Percentiles rank a stretch among this genome's conserved stretches.
Evolutionary conservation across 2,113 vertebrate species (phyloP).

Genomic region (Argyrosomus japonicus): DNA sequence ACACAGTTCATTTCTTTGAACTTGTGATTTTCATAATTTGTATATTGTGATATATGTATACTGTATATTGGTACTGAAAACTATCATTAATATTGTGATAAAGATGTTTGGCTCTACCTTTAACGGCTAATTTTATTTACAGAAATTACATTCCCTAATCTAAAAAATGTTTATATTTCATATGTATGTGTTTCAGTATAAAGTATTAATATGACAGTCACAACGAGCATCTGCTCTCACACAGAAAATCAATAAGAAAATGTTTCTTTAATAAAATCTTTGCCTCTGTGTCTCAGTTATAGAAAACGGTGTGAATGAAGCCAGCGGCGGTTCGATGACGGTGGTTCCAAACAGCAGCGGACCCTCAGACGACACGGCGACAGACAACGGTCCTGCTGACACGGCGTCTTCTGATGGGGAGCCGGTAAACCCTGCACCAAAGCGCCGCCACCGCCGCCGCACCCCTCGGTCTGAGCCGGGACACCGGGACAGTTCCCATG

Average conservation of each 20-base stretch:
- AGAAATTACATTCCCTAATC: too few relatives aligned
- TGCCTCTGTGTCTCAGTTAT: not conserved
- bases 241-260: not conserved
- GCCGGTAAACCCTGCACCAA: not conserved
- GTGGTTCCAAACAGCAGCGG: not conserved
- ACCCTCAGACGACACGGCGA: constrained; percentile 26
- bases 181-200: too few relatives aligned
- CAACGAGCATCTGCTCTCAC: not conserved
- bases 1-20: too few relatives aligned
- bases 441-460: constrained; percentile 48
- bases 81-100: too few relatives aligned
- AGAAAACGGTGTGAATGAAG: constrained; percentile 61
- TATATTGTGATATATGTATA: too few relatives aligned
- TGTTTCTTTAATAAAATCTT: not conserved
- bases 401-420: constrained; percentile 61
- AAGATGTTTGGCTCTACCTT: too few relatives aligned
- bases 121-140: too few relatives aligned
- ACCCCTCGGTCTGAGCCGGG: constrained; percentile 53
- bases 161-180: too few relatives aligned
- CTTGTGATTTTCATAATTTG: too few relatives aligned
- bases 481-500: constrained; percentile 72
- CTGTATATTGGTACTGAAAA: too few relatives aligned
- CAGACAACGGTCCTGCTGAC: constrained; percentile 61
- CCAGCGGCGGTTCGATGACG: not conserved
- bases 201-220: too few relatives aligned